Conservation (phyloP, 1,140 invertebrate genomes). For the Ceratitis capitata region DNA sequence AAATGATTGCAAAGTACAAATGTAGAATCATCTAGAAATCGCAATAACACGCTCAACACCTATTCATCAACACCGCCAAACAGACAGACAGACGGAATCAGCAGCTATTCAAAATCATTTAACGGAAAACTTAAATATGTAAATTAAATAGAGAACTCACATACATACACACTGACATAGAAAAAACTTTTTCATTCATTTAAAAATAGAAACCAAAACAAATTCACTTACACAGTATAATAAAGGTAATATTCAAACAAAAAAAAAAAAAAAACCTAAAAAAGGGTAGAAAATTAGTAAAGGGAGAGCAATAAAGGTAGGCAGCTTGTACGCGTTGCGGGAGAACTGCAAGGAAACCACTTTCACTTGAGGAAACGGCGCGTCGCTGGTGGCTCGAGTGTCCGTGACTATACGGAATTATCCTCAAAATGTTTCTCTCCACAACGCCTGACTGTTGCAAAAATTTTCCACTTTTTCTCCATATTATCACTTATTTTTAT, state of each 20-base stretch:
- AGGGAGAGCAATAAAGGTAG: neutral
- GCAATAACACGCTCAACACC: neutral
- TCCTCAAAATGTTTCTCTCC: slow-evolving; percentile 3
- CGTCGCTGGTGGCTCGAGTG: neutral
- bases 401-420: neutral
- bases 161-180: too few relatives aligned
- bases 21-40: neutral
- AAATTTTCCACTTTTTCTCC: neutral
- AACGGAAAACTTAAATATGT: neutral
- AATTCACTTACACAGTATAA: too few relatives aligned
- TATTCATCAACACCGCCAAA: neutral
- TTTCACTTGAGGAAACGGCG: neutral
- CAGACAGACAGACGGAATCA: too few relatives aligned
- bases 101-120: slow-evolving; percentile 30
- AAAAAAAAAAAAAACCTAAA: too few relatives aligned
- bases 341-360: neutral
- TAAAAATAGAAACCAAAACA: too few relatives aligned
- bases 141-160: slow-evolving; percentile 14
- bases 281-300: neutral
- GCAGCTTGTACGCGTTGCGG: too few relatives aligned
- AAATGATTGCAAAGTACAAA: slow-evolving; percentile 2
- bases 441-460: neutral
- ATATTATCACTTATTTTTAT: slow-evolving; percentile 10
- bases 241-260: neutral
- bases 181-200: neutral